These are phyloP conservation scores for Ceratotherium simum DNA, from an alignment of 2,113 vertebrate species.

Conservation along the genomic window DNA sequence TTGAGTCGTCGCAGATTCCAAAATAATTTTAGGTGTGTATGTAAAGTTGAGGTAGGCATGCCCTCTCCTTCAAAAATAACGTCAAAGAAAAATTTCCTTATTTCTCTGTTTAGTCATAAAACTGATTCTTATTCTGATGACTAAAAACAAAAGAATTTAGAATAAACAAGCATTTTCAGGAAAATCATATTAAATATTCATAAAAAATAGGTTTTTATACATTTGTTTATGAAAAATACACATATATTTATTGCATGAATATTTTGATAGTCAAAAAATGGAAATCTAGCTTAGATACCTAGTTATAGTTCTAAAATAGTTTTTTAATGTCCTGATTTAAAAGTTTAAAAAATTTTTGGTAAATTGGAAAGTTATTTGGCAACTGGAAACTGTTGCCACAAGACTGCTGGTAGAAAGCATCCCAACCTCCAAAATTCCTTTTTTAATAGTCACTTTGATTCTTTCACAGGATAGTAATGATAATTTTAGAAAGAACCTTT, in stretches of 20 bases:
- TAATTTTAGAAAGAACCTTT: neutral
- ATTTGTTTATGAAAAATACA: neutral
- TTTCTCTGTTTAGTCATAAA: neutral
- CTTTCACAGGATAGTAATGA: neutral
- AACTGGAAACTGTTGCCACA: neutral
- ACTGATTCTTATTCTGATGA: neutral
- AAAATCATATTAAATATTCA: neutral
- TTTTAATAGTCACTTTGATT: neutral
- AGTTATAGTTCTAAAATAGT: neutral
- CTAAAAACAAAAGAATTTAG: neutral
- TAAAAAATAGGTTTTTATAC: neutral
- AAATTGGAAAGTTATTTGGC: neutral
- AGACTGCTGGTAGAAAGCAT: neutral
- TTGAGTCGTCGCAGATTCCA: neutral
- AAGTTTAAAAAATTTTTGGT: neutral
- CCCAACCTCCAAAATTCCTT: neutral
- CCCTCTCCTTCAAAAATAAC: neutral
- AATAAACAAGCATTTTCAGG: neutral
- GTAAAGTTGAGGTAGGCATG: neutral
- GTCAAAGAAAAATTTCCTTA: neutral
- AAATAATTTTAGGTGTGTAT: neutral
- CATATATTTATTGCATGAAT: constrained; percentile 7
- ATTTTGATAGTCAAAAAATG: neutral
- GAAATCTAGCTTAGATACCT: neutral
- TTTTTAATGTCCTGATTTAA: neutral